Evolutionary conservation across 2,888 invertebrate species (phyloP).

Genomic region (Caenorhabditis drosophilae): DNA sequence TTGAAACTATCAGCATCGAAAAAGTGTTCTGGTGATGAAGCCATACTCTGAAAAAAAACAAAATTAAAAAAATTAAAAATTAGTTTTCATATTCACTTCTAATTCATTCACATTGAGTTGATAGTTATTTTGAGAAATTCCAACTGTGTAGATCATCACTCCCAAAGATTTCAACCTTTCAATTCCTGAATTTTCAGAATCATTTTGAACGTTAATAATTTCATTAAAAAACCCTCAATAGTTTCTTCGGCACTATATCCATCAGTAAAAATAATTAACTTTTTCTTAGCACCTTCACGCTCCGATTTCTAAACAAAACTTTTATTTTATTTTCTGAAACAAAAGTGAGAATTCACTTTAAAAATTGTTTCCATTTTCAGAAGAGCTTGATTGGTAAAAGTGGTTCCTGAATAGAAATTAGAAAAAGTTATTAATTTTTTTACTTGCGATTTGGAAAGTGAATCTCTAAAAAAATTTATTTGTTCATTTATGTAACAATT

Average conservation of each 20-base stretch:
- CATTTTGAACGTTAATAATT: no score
- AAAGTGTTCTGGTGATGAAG: conserved; percentile 21
- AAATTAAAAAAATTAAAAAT: not conserved
- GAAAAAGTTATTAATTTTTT: conserved; percentile 17
- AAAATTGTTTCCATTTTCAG: conserved; percentile 28
- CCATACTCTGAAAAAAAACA: conserved; percentile 15
- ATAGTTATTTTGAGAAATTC: conserved; percentile 19
- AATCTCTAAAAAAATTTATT: conserved; percentile 5
- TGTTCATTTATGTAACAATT: not conserved
- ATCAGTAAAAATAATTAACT: conserved; percentile 39
- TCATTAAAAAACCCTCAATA: no score
- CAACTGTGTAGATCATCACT: conserved; percentile 33
- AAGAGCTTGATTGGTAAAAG: conserved; percentile 40
- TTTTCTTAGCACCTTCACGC: conserved; percentile 13
- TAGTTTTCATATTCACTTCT: conserved; percentile 8
- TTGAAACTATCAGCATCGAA: conserved; percentile 20
- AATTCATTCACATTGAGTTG: conserved; percentile 39
- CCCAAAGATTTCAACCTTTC: conserved; percentile 30
- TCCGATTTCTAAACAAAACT: conserved; percentile 12
- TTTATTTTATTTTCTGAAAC: not conserved
- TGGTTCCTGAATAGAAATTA: conserved; percentile 41
- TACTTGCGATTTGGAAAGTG: conserved; percentile 1
- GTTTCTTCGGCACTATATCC: conserved; percentile 44
- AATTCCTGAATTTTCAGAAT: conserved; percentile 33
- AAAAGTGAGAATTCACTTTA: not conserved